Conservation (phyloP, 30 jellyfish, hydroid and myxozoan species). For the Rhopilema esculentum region DNA sequence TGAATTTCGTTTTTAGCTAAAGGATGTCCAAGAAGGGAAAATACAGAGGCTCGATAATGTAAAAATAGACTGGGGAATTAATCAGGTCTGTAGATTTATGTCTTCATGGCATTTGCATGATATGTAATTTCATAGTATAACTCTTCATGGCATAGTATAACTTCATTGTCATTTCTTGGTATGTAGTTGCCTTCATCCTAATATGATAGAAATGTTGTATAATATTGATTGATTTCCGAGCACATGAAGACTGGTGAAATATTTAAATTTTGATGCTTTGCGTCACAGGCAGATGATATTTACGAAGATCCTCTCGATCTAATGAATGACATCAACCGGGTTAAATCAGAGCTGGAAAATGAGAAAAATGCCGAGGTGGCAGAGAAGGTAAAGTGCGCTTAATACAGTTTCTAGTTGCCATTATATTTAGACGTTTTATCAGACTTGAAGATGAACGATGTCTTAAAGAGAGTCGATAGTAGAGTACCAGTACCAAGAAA, state of each 20-base stretch:
- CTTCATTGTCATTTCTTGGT: no score
- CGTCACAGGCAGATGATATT: conserved; percentile 88
- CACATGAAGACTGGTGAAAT: not conserved
- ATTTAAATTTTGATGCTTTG: not conserved
- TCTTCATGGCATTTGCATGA: no score
- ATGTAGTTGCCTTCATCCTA: no score
- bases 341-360: conserved; percentile 39
- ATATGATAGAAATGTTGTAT: no score
- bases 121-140: no score
- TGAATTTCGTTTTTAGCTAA: conserved; percentile 36
- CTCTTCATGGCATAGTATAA: no score
- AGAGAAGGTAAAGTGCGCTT: conserved; percentile 4
- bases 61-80: conserved; percentile 94
- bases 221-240: no score
- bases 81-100: conserved; percentile 68
- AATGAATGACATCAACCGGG: conserved; percentile 22
- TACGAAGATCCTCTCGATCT: conserved; percentile 93
- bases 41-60: conserved; percentile 82
- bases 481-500: no score
- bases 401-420: not conserved
- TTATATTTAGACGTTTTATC: no score
- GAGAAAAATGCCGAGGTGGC: conserved; percentile 23
- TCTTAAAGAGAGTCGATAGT: no score
- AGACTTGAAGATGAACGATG: no score
- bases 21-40: conserved; percentile 85